phyloP scores from a whole-genome alignment of 2,888 invertebrate species.

The Gnatocerus cornutus region DNA sequence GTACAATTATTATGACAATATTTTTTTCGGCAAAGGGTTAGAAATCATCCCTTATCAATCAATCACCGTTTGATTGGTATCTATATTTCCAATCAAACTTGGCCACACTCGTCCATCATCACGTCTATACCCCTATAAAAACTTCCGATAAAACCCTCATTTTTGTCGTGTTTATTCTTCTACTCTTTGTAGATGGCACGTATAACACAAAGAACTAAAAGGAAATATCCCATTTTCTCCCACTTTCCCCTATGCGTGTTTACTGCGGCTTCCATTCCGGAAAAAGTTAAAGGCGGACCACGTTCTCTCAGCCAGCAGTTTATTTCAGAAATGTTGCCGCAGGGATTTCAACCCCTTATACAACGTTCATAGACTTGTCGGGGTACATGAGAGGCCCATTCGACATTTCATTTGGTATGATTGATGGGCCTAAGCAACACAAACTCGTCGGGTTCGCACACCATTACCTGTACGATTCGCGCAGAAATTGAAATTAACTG shows the following conservation, averaged over 20 bases:
- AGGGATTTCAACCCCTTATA: constrained; percentile 40
- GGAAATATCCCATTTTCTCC: constrained; percentile 12
- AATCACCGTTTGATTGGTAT: too few relatives aligned
- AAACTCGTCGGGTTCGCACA: constrained; percentile 24
- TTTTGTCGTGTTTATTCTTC: neutral
- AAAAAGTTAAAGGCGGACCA: constrained; percentile 31
- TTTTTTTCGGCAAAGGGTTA: too few relatives aligned
- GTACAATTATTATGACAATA: too few relatives aligned
- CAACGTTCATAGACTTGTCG: constrained; percentile 45
- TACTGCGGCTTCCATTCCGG: constrained; percentile 24
- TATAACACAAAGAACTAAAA: constrained; percentile 8
- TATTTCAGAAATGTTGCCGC: constrained; percentile 48
- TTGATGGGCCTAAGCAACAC: constrained; percentile 40
- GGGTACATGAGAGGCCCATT: constrained; percentile 48
- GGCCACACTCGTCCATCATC: neutral
- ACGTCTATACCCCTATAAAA: neutral
- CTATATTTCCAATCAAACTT: too few relatives aligned
- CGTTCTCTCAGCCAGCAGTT: constrained; percentile 31
- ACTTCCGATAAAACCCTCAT: neutral
- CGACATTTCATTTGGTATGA: constrained; percentile 52
- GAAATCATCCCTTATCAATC: too few relatives aligned
- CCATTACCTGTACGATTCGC: constrained; percentile 39
- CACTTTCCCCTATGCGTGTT: constrained; percentile 18
- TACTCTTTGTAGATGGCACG: neutral
- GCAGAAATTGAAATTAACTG: constrained; percentile 45